phyloP scores from a whole-genome alignment of 2,113 vertebrate species.

The Entomyzon cyanotis region DNA sequence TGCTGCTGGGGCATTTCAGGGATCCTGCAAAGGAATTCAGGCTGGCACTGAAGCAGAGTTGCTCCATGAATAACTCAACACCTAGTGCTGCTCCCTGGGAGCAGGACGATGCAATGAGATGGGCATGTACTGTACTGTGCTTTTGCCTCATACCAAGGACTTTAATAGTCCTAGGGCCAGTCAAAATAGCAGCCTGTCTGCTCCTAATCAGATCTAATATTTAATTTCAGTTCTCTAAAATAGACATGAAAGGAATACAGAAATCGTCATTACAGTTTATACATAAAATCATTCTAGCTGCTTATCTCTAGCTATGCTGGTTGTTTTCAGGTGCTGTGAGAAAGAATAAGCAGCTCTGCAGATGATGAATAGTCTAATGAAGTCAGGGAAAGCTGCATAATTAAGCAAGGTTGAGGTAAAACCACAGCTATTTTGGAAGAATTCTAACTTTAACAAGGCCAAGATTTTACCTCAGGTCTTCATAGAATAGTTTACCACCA shows the following conservation, averaged over 20 bases:
- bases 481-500: not conserved
- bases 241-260: not conserved
- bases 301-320: not conserved
- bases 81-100: not conserved
- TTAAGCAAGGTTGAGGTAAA: slow-evolving; percentile 7
- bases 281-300: not conserved
- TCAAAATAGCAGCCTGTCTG: not conserved
- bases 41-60: not conserved
- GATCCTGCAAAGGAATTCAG: not conserved
- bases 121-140: not conserved
- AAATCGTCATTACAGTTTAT: not conserved
- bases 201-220: not conserved
- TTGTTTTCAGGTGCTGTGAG: not conserved
- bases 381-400: not conserved
- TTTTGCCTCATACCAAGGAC: not conserved
- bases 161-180: not conserved
- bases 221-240: not conserved
- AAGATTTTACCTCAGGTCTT: slow-evolving; percentile 45
- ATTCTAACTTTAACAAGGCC: slow-evolving; percentile 35
- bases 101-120: not conserved
- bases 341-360: not conserved
- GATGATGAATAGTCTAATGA: not conserved
- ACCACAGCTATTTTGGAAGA: not conserved
- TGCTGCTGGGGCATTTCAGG: not conserved
- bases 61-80: not conserved